phyloP scores from a whole-genome alignment of 2,888 invertebrate genomes.

The Deilephila elpenor region DNA sequence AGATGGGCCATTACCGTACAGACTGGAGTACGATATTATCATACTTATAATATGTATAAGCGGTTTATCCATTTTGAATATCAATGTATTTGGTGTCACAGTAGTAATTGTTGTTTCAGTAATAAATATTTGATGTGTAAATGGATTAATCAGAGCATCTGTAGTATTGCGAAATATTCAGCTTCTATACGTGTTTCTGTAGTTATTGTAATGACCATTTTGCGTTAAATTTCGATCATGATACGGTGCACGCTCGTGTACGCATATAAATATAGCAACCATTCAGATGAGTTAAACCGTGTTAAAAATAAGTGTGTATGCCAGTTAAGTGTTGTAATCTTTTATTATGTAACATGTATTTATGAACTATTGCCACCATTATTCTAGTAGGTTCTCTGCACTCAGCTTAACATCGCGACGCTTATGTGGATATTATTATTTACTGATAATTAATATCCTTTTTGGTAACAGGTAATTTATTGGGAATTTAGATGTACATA shows the following conservation, averaged over 20 bases:
- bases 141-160: neutral
- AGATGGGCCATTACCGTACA: too few relatives aligned
- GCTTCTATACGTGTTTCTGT: conserved; percentile 12
- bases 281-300: neutral
- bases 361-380: neutral
- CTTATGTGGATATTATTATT: neutral
- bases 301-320: neutral
- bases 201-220: neutral
- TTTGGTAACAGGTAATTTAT: neutral
- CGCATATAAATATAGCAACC: neutral
- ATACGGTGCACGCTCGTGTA: neutral
- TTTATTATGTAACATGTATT: neutral
- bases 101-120: conserved; percentile 21
- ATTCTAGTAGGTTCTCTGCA: neutral
- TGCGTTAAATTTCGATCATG: neutral
- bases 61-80: conserved; percentile 10
- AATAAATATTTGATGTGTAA: conserved; percentile 21
- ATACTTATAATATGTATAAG: conserved; percentile 3
- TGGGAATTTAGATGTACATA: neutral
- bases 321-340: neutral
- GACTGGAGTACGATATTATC: neutral
- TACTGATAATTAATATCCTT: neutral
- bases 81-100: conserved; percentile 17
- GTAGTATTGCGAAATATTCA: conserved; percentile 1
- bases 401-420: neutral